phyloP scores from a whole-genome alignment of 30 jellyfish, hydroid and myxozoan genomes.

The Morbakka virulenta region DNA sequence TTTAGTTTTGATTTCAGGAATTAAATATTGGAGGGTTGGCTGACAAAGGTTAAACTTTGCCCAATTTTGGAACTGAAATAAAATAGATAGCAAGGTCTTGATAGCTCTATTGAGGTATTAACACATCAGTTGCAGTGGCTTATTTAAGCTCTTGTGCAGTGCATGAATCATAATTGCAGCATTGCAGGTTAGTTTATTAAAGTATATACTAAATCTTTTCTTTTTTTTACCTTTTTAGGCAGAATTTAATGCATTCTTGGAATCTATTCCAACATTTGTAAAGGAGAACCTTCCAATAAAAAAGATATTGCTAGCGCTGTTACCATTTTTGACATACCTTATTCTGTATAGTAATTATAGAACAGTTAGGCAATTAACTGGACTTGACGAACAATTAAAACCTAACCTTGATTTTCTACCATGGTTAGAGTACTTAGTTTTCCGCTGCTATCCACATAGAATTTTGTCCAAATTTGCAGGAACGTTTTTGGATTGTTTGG shows the following conservation, averaged over 20 bases:
- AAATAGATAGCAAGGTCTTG: no score
- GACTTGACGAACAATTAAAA: conserved; percentile 76
- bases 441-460: conserved; percentile 93
- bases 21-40: no score
- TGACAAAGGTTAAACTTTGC: no score
- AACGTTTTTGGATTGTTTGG: conserved; percentile 85
- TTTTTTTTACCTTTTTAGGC: conserved; percentile 50
- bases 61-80: no score
- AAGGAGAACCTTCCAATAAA: conserved; percentile 67
- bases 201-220: no score
- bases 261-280: conserved; percentile 48
- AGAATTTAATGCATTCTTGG: conserved; percentile 66
- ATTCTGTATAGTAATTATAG: conserved; percentile 68
- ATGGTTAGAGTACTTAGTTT: conserved; percentile 85
- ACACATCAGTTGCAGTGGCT: no score
- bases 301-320: conserved; percentile 47
- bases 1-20: no score
- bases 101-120: no score
- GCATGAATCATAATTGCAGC: no score
- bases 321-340: conserved; percentile 69
- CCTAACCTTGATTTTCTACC: conserved; percentile 89
- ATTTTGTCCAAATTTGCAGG: conserved; percentile 78
- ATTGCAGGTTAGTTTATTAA: no score
- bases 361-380: conserved; percentile 64
- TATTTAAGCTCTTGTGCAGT: no score